Evolutionary conservation across 2,797 vertebrate genomes (phyloP).

Genomic region (Liasis olivaceus): DNA sequence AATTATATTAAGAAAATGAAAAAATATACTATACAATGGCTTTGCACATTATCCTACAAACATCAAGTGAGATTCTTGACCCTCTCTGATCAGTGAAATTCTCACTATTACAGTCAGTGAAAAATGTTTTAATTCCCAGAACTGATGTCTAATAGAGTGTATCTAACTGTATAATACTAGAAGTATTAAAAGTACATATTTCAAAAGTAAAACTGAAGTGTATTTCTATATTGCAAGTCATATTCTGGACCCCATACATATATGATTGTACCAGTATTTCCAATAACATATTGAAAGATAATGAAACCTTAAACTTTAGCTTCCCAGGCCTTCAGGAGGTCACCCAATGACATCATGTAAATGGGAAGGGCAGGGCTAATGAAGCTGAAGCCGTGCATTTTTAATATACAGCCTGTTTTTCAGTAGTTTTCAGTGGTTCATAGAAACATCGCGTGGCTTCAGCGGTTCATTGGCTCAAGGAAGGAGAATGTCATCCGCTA

Average conservation of each 20-base stretch:
- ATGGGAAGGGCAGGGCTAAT: not conserved
- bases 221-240: not conserved
- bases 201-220: not conserved
- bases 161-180: not conserved
- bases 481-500: too few species aligned
- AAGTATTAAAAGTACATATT: slow-evolving; percentile 16
- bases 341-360: not conserved
- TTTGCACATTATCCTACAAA: slow-evolving; percentile 24
- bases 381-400: too few species aligned
- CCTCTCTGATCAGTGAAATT: slow-evolving; percentile 17
- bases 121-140: slow-evolving; percentile 4
- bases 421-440: too few species aligned
- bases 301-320: not conserved
- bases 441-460: too few species aligned
- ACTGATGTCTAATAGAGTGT: not conserved
- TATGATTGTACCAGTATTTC: not conserved
- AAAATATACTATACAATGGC: not conserved
- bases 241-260: not conserved
- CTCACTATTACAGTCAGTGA: slow-evolving; percentile 17
- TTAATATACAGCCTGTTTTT: too few species aligned
- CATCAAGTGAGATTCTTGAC: slow-evolving; percentile 32
- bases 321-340: not conserved
- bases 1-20: not conserved
- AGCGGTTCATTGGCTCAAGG: too few species aligned
- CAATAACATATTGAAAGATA: slow-evolving; percentile 6